Conservation (phyloP, 1,140 invertebrate species). For the Nephila pilipes region DNA sequence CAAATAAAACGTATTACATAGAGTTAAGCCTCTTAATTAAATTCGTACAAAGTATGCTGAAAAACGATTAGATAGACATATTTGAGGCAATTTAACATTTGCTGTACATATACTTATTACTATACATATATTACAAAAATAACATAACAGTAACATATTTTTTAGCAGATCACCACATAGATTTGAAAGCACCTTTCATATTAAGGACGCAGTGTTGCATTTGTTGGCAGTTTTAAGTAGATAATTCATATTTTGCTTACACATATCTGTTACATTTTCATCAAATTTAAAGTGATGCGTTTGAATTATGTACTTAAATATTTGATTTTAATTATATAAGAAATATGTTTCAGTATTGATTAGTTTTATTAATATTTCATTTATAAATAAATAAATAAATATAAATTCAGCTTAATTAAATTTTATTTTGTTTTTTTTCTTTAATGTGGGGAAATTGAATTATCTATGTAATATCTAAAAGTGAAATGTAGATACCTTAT, state of each 20-base stretch:
- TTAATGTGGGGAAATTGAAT: no score
- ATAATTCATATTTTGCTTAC: neutral
- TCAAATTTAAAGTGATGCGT: no score
- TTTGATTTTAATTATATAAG: neutral
- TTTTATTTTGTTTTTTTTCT: no score
- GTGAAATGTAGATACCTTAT: no score
- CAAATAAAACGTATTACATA: constrained; percentile 40
- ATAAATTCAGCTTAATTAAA: no score
- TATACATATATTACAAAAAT: constrained; percentile 73
- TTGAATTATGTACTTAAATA: no score
- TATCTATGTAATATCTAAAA: no score
- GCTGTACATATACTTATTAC: constrained; percentile 59
- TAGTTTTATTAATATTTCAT: neutral
- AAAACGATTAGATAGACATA: constrained; percentile 11
- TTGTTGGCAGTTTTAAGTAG: constrained; percentile 44
- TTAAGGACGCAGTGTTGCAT: constrained; percentile 18
- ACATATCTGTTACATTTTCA: neutral
- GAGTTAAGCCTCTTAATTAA: constrained; percentile 21
- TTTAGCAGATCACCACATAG: constrained; percentile 50
- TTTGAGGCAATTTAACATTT: constrained; percentile 50
- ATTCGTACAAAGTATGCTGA: constrained; percentile 4
- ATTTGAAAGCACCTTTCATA: constrained; percentile 65
- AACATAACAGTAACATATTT: constrained; percentile 44
- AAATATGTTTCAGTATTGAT: neutral
- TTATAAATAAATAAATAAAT: no score